phyloP scores from a whole-genome alignment of 2,113 vertebrate species.

The Collichthys lucidus region DNA sequence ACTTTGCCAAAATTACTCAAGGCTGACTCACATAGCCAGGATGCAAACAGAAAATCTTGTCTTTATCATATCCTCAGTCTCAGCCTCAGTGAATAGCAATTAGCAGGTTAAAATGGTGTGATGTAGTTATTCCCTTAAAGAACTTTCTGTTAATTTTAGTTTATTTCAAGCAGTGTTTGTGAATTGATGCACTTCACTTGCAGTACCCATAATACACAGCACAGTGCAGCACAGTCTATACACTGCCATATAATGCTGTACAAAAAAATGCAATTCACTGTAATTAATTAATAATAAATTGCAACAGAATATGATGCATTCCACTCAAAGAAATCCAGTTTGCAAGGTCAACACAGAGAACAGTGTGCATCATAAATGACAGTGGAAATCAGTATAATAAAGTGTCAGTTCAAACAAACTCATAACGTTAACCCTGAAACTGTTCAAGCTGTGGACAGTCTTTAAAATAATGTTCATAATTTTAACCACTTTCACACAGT shows the following conservation, averaged over 20 bases:
- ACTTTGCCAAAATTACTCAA: conserved; percentile 60
- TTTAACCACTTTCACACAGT: conserved; percentile 23
- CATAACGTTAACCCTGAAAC: conserved; percentile 8
- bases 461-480: conserved; percentile 40
- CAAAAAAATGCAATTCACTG: neutral
- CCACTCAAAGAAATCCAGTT: conserved; percentile 7
- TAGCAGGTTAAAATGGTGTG: conserved; percentile 8
- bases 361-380: neutral
- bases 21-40: conserved; percentile 42
- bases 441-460: conserved; percentile 10
- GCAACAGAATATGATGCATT: neutral
- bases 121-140: neutral
- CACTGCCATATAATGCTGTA: neutral
- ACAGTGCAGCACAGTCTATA: neutral
- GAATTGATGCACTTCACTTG: neutral
- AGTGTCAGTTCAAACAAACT: conserved; percentile 22
- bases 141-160: neutral
- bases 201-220: conserved; percentile 4
- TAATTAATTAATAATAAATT: neutral
- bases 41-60: conserved; percentile 2
- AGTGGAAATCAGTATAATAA: conserved; percentile 44
- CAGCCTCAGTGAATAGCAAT: neutral
- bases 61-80: neutral
- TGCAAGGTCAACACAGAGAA: conserved; percentile 14
- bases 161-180: conserved; percentile 8